Evolutionary conservation across 2,888 invertebrate genomes (phyloP).

Genomic region (Anodontia alba): DNA sequence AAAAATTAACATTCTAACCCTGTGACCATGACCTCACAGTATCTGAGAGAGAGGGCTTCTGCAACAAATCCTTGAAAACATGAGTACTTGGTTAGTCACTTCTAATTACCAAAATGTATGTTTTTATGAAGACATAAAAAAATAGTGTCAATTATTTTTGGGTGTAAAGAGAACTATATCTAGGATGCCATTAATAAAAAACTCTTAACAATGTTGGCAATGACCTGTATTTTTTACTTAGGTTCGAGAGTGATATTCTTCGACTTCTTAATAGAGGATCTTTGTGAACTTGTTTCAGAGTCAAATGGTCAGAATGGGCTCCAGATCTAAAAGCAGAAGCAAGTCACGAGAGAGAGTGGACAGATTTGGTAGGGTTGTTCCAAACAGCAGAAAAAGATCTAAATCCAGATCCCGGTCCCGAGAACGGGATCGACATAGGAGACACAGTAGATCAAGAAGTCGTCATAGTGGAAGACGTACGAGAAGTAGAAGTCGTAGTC

Average conservation of each 20-base stretch:
- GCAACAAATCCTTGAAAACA: too few relatives aligned
- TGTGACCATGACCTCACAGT: too few relatives aligned
- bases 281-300: not conserved
- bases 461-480: constrained; percentile 40
- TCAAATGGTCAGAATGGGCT: constrained; percentile 30
- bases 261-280: not conserved
- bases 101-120: not conserved
- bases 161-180: not conserved
- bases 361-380: constrained; percentile 64
- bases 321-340: constrained; percentile 45
- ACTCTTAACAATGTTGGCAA: not conserved
- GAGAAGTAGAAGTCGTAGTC: constrained; percentile 51
- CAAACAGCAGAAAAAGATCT: constrained; percentile 32
- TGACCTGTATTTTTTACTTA: not conserved
- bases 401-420: constrained; percentile 40
- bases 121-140: not conserved
- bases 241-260: not conserved
- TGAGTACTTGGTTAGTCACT: too few relatives aligned
- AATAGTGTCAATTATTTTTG: not conserved
- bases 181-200: not conserved
- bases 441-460: constrained; percentile 20
- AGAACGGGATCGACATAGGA: constrained; percentile 16
- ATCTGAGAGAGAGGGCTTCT: too few relatives aligned
- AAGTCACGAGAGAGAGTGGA: constrained; percentile 49
- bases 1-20: too few relatives aligned